Evolutionary conservation across 2,888 invertebrate genomes (phyloP), one percentile per base, ranked within the genome.

Genomic region (Drosophila cognata): DNA sequence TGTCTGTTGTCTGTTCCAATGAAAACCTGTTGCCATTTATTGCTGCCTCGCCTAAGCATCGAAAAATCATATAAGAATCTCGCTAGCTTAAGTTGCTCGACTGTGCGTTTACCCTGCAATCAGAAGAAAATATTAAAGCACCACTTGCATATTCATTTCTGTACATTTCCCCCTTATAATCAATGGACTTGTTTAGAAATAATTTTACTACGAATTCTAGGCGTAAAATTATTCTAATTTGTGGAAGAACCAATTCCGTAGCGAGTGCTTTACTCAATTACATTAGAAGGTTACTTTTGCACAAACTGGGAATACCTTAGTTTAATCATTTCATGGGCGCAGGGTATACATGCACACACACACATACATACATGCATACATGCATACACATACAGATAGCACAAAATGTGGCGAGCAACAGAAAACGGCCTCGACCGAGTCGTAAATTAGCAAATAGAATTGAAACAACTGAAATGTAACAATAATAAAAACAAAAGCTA

Each of bases 21-120:
- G 59, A 81, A 83, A 84, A 84, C 89, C 89, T 84, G 83, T 84
- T 88, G 82, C 63, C 64, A 29, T 48, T 67, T 79, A 66, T 61
- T 79, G 71, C 65, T 79, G 86, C 78, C 69, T 71, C 66, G 51
- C 72, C 55, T 65, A 65, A 84, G 43, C 68, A 88, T 74, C 61
- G 62, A 77, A 81, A 57, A 35, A 46, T 7, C 18, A 48, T 18
- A 59, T 31, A 16, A 33, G 43, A 52, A 57, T 51, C 36, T 25
- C 13, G 6, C 13, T 8, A 18, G 29, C 7, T 1, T 16, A n/a
- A 10, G 2, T 18, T 3, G 7, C n/a, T 10, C 35, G 55, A 48
- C 33, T 7, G 11, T 11, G 1, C 53, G 41, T n/a, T 25, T 55
- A 55, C 71, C 60, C 60, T 55, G 33, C 33, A 25, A 38, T 10